Evolutionary conservation across 2,113 vertebrate genomes (phyloP).

Genomic region (Pandion haliaetus): DNA sequence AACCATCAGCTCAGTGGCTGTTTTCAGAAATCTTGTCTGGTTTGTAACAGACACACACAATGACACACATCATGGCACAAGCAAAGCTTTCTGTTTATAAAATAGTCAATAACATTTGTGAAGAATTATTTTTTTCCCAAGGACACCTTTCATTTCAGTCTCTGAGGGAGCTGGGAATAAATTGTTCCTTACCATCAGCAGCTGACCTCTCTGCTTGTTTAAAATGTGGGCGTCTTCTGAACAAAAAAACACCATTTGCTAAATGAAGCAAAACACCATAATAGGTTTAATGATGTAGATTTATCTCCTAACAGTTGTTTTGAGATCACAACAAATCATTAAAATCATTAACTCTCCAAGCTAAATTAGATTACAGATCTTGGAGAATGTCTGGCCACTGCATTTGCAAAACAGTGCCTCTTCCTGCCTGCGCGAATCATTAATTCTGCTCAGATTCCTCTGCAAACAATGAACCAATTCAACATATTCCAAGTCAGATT

Average conservation of each 20-base stretch:
- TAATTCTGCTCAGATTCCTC: conserved; percentile 58
- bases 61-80: not conserved
- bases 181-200: conserved; percentile 21
- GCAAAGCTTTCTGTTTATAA: not conserved
- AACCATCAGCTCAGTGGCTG: not conserved
- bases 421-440: not conserved
- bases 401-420: conserved; percentile 43
- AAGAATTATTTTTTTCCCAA: conserved; percentile 38
- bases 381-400: conserved; percentile 52
- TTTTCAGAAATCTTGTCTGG: not conserved
- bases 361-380: conserved; percentile 75
- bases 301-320: conserved; percentile 79
- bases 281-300: conserved; percentile 78
- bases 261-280: conserved; percentile 79
- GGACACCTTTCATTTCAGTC: conserved; percentile 59
- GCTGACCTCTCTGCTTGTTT: conserved; percentile 63
- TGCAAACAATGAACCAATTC: conserved; percentile 29
- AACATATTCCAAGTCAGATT: conserved; percentile 41
- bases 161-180: conserved; percentile 27
- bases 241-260: conserved; percentile 68
- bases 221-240: conserved; percentile 67
- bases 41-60: not conserved
- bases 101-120: not conserved
- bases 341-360: conserved; percentile 77
- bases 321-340: conserved; percentile 82